A percentile compares a stretch with the other conserved stretches of the same genome.
These are phyloP conservation scores for Bombus sylvicola DNA, from an alignment of 1,140 invertebrate species.

Conservation along the genomic window DNA sequence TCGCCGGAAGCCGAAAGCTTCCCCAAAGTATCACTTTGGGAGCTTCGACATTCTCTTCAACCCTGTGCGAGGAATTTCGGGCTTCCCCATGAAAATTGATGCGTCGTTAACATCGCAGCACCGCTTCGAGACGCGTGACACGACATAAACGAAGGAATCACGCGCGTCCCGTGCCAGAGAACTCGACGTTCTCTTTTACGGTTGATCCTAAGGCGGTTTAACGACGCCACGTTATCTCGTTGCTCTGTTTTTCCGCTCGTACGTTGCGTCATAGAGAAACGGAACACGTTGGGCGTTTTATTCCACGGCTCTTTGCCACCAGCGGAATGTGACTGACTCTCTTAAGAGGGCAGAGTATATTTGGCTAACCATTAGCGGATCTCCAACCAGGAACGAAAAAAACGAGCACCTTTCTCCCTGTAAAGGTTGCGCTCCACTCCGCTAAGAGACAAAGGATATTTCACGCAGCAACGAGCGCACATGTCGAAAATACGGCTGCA, in stretches of 20 bases:
- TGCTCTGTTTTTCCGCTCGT: not conserved
- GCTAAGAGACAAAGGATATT: not conserved
- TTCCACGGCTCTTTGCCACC: too few species aligned
- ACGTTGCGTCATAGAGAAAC: not conserved
- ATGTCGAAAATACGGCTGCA: not conserved
- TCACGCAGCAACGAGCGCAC: not conserved
- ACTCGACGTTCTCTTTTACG: not conserved
- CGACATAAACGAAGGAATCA: slow-evolving; percentile 17
- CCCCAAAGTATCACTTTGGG: too few species aligned
- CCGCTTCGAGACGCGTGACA: not conserved
- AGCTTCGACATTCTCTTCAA: not conserved
- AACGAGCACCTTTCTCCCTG: not conserved
- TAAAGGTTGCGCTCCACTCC: not conserved
- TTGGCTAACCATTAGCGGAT: slow-evolving; percentile 8
- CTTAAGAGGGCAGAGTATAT: not conserved
- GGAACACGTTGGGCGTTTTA: not conserved
- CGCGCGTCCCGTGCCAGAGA: not conserved
- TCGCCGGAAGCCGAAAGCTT: not conserved
- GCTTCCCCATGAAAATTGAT: not conserved
- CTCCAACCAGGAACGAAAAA: too few species aligned
- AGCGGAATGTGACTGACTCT: not conserved
- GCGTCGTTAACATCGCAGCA: not conserved
- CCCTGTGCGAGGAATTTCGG: not conserved
- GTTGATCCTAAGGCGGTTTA: not conserved
- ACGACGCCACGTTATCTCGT: not conserved